Conservation (phyloP, 2,888 invertebrate genomes). For the Toxonevra muliebris region DNA sequence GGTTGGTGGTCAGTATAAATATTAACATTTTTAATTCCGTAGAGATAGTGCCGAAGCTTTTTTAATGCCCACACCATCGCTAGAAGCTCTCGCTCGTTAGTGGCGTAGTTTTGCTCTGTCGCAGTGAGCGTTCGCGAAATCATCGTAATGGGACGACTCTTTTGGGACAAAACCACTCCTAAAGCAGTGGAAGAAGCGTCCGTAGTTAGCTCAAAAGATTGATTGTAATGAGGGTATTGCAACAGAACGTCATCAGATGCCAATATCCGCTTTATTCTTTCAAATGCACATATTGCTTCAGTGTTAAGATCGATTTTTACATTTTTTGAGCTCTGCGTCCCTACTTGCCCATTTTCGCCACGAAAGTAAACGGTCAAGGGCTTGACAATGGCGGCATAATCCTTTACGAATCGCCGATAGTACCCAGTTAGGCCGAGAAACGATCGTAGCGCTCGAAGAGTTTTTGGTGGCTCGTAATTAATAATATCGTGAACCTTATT, state of each 20-base stretch:
- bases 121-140: slow-evolving; percentile 35
- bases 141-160: slow-evolving; percentile 35
- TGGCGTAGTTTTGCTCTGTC: slow-evolving; percentile 37
- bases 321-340: slow-evolving; percentile 30
- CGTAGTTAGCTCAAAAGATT: slow-evolving; percentile 32
- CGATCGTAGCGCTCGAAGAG: slow-evolving; percentile 23
- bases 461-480: slow-evolving; percentile 26
- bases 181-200: slow-evolving; percentile 28
- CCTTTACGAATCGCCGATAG: too few species aligned
- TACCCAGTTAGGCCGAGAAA: slow-evolving; percentile 30
- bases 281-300: slow-evolving; percentile 31
- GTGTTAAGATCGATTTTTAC: slow-evolving; percentile 26
- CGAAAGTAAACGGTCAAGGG: slow-evolving; percentile 30
- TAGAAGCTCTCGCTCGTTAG: too few species aligned
- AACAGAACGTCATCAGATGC: too few species aligned
- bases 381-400: slow-evolving; percentile 28
- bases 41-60: slow-evolving; percentile 56
- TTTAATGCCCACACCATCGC: slow-evolving; percentile 40
- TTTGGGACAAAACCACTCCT: too few species aligned
- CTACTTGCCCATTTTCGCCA: slow-evolving; percentile 26
- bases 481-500: slow-evolving; percentile 32
- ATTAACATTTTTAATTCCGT: slow-evolving; percentile 45
- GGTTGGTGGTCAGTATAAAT: slow-evolving; percentile 37
- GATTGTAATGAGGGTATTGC: slow-evolving; percentile 23
- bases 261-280: slow-evolving; percentile 28